Percentiles rank a stretch among this genome's conserved stretches.
Conservation (phyloP, 2,113 vertebrate species). For the Ciconia maguari region DNA sequence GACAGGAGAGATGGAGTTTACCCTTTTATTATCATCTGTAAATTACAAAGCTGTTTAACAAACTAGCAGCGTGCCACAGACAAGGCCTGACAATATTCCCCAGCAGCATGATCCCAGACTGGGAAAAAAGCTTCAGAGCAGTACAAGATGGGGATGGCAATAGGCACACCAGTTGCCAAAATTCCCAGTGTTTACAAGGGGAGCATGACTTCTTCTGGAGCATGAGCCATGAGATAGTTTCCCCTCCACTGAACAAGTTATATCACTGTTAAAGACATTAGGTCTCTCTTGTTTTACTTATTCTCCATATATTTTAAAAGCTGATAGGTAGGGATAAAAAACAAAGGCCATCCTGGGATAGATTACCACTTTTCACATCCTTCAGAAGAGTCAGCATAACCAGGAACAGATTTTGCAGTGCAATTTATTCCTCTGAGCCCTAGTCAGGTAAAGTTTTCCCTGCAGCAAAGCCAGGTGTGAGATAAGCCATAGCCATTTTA, state of each 20-base stretch:
- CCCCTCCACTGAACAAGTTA: background rate
- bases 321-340: background rate
- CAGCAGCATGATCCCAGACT: background rate
- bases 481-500: background rate
- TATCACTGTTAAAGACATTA: background rate
- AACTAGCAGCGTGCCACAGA: background rate
- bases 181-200: background rate
- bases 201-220: background rate
- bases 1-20: background rate
- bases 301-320: background rate
- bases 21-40: background rate
- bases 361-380: background rate
- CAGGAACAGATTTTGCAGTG: background rate
- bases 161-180: background rate
- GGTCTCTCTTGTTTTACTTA: background rate
- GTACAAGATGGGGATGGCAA: background rate
- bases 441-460: slow-evolving; percentile 1
- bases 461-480: background rate
- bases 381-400: background rate
- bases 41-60: background rate
- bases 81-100: background rate
- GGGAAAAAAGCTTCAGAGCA: background rate
- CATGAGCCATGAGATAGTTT: background rate
- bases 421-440: background rate
- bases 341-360: background rate